Conservation (phyloP, 2,113 vertebrate species). For the Herpetotheres cachinnans region DNA sequence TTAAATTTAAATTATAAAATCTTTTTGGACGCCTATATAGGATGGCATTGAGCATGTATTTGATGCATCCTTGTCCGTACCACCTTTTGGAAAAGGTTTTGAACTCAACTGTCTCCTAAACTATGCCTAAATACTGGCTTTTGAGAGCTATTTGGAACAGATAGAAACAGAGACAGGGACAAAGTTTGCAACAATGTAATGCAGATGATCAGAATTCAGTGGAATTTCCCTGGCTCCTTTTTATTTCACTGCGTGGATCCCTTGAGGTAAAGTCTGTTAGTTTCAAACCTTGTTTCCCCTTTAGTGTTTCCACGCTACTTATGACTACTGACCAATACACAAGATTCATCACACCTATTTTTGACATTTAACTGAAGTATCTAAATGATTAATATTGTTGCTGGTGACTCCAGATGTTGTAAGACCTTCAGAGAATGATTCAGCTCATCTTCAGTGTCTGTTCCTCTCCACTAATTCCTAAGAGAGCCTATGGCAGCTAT, state of each 20-base stretch:
- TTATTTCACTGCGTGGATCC: background rate
- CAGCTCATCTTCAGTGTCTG: background rate
- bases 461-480: background rate
- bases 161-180: background rate
- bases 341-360: background rate
- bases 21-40: background rate
- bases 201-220: background rate
- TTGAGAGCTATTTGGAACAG: background rate
- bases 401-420: accelerated
- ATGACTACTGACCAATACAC: background rate
- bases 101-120: background rate
- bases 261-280: background rate
- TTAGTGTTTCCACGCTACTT: background rate
- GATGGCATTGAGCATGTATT: accelerated
- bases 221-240: background rate
- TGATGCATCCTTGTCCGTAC: background rate
- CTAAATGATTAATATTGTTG: background rate
- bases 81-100: background rate
- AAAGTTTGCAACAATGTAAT: accelerated
- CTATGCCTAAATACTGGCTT: background rate
- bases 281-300: background rate
- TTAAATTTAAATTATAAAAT: background rate
- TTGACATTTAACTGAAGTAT: background rate
- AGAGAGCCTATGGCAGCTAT: background rate
- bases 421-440: background rate